Percentiles rank a stretch among this genome's conserved stretches.
Conservation (phyloP, 2,797 vertebrate genomes). For the Acrocephalus scirpaceus region DNA sequence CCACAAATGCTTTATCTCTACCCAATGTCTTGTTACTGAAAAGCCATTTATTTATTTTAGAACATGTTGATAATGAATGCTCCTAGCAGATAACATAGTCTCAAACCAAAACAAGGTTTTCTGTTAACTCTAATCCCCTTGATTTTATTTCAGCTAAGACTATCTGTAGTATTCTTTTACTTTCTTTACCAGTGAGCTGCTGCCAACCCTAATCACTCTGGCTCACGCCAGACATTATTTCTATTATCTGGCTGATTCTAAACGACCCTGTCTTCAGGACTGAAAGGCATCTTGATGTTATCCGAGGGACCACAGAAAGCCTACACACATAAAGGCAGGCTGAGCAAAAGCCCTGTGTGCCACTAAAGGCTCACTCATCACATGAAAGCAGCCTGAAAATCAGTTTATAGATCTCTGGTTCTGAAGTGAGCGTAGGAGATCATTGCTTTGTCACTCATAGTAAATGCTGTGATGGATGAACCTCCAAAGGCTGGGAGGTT, state of each 20-base stretch:
- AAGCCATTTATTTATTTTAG: constrained; percentile 57
- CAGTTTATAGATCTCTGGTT: not conserved
- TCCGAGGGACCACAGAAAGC: not conserved
- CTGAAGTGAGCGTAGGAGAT: not conserved
- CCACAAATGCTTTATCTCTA: constrained; percentile 47
- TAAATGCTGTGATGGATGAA: not conserved
- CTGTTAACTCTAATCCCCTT: constrained; percentile 33
- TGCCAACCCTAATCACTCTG: constrained; percentile 47
- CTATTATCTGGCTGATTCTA: constrained; percentile 47
- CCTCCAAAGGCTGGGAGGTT: not conserved
- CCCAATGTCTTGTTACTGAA: constrained; percentile 40
- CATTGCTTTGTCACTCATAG: not conserved
- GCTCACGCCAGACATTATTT: constrained; percentile 31
- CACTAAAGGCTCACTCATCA: not conserved
- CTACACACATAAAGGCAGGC: not conserved
- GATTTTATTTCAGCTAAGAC: constrained; percentile 42
- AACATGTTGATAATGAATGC: constrained; percentile 48
- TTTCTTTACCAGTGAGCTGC: constrained; percentile 35
- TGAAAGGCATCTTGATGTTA: constrained; percentile 51
- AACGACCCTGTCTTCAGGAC: not conserved
- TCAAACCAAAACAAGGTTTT: constrained; percentile 48
- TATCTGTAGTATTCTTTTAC: constrained; percentile 48
- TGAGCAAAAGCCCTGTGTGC: not conserved
- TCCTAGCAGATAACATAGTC: constrained; percentile 55
- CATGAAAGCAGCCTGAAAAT: constrained; percentile 14